Conservation (phyloP, 2,888 invertebrate species). For the Pantelozetes paolii region DNA sequence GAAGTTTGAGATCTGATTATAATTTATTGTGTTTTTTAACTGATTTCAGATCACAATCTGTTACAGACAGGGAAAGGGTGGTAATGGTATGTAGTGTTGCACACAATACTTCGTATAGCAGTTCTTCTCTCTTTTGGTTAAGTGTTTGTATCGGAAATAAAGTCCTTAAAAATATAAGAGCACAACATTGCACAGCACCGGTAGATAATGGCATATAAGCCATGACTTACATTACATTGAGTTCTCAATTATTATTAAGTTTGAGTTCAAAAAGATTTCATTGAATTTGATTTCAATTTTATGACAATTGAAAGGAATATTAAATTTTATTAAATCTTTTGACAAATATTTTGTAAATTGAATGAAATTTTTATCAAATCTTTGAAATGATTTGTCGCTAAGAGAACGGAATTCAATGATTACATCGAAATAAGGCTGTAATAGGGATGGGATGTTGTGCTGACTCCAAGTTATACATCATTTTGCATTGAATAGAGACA, state of each 20-base stretch:
- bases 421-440: neutral
- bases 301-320: too few species aligned
- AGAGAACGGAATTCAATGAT: neutral
- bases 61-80: neutral
- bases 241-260: too few species aligned
- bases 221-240: too few species aligned
- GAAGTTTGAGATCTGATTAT: neutral
- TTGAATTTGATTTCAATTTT: neutral
- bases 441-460: neutral
- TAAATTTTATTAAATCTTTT: too few species aligned
- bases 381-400: conserved; percentile 2
- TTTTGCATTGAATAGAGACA: neutral
- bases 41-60: neutral
- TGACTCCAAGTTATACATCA: neutral
- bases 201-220: too few species aligned
- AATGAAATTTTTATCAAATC: neutral
- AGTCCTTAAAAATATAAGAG: neutral
- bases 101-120: neutral
- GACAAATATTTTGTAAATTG: neutral
- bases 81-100: neutral
- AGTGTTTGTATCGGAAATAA: neutral
- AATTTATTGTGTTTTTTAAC: conserved; percentile 7
- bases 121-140: neutral
- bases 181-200: neutral
- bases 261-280: neutral